Conservation (phyloP, 1,140 invertebrate genomes). For the Periplaneta americana region DNA sequence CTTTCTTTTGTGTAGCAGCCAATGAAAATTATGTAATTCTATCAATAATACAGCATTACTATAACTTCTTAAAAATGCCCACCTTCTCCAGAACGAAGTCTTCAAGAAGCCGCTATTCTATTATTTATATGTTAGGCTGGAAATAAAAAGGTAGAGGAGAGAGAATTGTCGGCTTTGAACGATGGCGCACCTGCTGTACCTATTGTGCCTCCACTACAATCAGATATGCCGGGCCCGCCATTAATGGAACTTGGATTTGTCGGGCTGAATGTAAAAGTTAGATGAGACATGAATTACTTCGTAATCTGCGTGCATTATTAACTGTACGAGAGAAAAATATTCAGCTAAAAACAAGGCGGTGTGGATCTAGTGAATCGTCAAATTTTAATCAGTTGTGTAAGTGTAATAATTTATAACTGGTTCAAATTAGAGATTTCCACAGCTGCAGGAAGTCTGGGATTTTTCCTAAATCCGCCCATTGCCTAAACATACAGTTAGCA, state of each 20-base stretch:
- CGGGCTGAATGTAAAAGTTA: background rate
- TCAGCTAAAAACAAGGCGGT: no score
- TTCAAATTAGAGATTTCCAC: no score
- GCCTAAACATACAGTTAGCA: no score
- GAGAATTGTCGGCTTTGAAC: background rate
- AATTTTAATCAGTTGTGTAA: no score
- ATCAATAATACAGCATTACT: background rate
- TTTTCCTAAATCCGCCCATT: no score
- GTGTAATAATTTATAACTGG: no score
- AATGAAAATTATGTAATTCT: background rate
- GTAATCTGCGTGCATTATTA: background rate
- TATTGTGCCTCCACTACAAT: background rate
- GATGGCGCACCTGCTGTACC: background rate
- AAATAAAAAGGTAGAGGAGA: background rate
- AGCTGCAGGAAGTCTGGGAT: no score
- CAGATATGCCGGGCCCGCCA: background rate
- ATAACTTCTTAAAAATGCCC: background rate
- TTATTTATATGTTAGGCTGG: background rate
- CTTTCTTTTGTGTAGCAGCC: background rate
- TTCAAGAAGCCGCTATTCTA: background rate
- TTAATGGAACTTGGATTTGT: background rate
- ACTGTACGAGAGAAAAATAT: no score
- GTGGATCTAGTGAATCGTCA: no score
- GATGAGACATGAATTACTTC: background rate
- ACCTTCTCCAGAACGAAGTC: background rate